Base-by-base conservation (phyloP, 2,797 vertebrate genomes). In the Fratercula arctica region DNA sequence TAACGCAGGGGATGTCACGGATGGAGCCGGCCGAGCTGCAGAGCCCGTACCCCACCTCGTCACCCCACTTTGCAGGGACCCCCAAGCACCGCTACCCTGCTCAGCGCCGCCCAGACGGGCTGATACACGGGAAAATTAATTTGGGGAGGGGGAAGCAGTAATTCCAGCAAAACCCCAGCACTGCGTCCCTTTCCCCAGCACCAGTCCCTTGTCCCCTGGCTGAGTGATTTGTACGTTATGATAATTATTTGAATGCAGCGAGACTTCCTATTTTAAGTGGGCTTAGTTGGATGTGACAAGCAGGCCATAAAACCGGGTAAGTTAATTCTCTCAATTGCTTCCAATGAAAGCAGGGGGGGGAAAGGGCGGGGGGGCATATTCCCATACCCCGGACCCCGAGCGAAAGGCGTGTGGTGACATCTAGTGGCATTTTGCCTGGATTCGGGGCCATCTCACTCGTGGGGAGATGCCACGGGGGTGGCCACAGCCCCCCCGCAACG, bases 351-450 rank as follows among this genome's bases (percentile, higher is more conserved):
- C 59, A 5, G 73, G 69, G 25, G 8, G 24, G 31, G 37, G 4
- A 17, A 6, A 8, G 4, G 4, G 8, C 13, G 10, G 17, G 41
- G 45, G 21, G 14, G 5, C 29, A 11, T 46, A n/a, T 82, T 91
- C 91, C 81, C 63, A 29, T 43, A 66, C 53, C 46, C 68, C 33
- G 24, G 91, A 35, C 82, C 87, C 92, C 51, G 70, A 97, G 96
- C 85, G 72, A 92, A 97, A 98, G 97, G 98, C 91, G 94, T 95
- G 85, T 97, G 98, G 96, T 98, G 98, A 98, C 98, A 98, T 91
- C 98, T 98, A 97, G 98, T 82, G 98, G 98, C 96, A 26, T 93
- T 97, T 94, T 41, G 59, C 81, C 41, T 94, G 91, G 94, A 80
- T 92, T 81, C 90, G 95, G 74, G 92, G 90, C 89, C 43, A 43